Base-by-base conservation (phyloP, 1,140 invertebrate species). In the Kradibia gibbosae region DNA sequence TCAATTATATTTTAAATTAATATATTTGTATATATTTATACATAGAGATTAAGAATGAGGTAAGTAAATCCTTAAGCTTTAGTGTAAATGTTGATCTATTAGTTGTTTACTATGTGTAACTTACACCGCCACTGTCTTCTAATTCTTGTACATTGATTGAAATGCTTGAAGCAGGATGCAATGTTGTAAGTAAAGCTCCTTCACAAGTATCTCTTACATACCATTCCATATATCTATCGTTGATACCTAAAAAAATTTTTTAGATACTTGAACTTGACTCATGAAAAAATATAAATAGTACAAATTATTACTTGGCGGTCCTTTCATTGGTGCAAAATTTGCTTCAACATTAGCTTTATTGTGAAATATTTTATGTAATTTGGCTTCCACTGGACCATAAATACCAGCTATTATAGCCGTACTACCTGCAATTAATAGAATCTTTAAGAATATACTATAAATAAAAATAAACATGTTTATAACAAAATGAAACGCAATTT, bases 311-410 rank as follows among this genome's bases (percentile, higher is more conserved):
- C 94, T 93, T n/a, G 95, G 94, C 76, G 95, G 91, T 8, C 96
- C 96, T 82, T 93, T 92, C 89, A 96, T 96, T 11, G 95, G 94
- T 84, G 93, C 94, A 86, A 95, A 98, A 36, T 94, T 91, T 62
- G 96, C 95, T 90, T 98, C 96, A 15, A 98, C 88, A 55, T 92
- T 93, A 11, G 95, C 94, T 91, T 94, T 96, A 80, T 97, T 96
- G 76, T 96, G 94, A 76, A 94, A 92, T 84, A 97, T 94, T 91
- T 95, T 97, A 70, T 94, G 93, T 71, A 93, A 90, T 89, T 94
- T 96, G 7, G 95, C 94, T 91, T 98, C 97, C 15, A 95, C 89
- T 0, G 97, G 97, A 0, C 97, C 97, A 92, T 97, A 96, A 31
- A 97, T 92, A 81, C 95, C 95, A 57, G 94, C 94, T 39, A 96